Evolutionary conservation across 1,140 invertebrate species (phyloP), one percentile per base, ranked within the genome.

Genomic region (Bradysia coprophila): DNA sequence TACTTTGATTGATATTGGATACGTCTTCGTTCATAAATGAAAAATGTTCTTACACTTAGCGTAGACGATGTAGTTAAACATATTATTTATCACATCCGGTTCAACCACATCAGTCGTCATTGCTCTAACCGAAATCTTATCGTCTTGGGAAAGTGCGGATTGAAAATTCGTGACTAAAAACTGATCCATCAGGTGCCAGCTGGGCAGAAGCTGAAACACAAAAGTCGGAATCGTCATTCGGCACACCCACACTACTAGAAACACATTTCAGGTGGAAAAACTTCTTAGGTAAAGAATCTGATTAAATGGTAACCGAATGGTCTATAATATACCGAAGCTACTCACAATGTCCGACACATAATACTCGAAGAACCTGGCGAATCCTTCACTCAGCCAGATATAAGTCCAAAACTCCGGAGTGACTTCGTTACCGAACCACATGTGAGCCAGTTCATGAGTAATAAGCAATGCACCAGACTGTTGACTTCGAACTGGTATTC

Each of bases 31-130:
- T n/a, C n/a, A n/a, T n/a, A n/a, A n/a, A n/a, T n/a, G n/a, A n/a
- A n/a, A n/a, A n/a, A 38, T 18, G 6, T 38, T 15, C 6, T 62
- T 55, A 73, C 71, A 65, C 59, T 75, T 73, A 38, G 70, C 68
- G 52, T 91, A 92, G 1, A 79, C 77, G 13, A 90, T 86, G 3
- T 66, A 65, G 55, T 91, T 85, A 52, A 91, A 91, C 3, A 81
- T 73, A 15, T 68, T 67, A 22, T 72, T 64, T 38, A 91, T 82
- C 52, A 87, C 74, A 2, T 64, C 59, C 3, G 84, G 80, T 34
- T 73, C 71, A 23, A 67, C 58, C 8, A 83, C 81, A 2, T 71
- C 68, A 18, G 72, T 63, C 13, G 79, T 78, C 61, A 90, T 79
- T 0, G 83, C 73, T 52, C 83, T 83, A 4, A 22, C 0, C 78